These are phyloP conservation scores for Pangasius larnaudii DNA, from an alignment of 2,797 vertebrate genomes.

Conservation along the genomic window DNA sequence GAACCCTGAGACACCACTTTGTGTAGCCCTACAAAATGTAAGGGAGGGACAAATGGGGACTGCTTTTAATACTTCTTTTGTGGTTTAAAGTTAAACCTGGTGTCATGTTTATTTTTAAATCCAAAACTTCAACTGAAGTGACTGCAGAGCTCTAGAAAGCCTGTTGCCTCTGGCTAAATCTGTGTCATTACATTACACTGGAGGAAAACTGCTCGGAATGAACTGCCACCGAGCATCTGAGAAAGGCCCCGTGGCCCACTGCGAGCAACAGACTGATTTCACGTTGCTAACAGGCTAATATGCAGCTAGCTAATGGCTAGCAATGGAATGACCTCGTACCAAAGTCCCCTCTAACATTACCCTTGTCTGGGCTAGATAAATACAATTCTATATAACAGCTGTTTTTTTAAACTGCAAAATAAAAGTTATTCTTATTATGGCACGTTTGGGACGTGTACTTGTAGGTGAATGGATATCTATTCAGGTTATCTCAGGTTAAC, in stretches of 20 bases:
- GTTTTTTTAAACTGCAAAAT: not conserved
- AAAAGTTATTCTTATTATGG: not conserved
- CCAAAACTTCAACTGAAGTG: not conserved
- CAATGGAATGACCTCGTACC: slow-evolving; percentile 28
- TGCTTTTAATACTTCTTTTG: not conserved
- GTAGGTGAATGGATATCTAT: not conserved
- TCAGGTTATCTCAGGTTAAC: not conserved
- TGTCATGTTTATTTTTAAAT: not conserved
- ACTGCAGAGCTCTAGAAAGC: not conserved
- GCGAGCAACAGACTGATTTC: not conserved
- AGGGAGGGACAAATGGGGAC: not conserved
- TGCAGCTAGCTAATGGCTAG: not conserved
- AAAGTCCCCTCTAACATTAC: slow-evolving; percentile 22
- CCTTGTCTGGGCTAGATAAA: not conserved
- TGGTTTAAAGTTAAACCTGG: not conserved
- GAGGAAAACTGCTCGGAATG: not conserved
- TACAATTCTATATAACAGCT: not conserved
- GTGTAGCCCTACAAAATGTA: no score
- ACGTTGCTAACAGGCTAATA: not conserved
- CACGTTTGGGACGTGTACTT: not conserved
- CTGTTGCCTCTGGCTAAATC: not conserved
- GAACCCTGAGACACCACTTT: not conserved
- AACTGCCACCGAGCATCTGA: not conserved
- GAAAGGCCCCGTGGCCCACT: not conserved
- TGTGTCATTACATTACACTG: not conserved